Evolutionary conservation across 2,888 invertebrate genomes (phyloP), one percentile per base, ranked within the genome.

Genomic region (Eledona agricola): DNA sequence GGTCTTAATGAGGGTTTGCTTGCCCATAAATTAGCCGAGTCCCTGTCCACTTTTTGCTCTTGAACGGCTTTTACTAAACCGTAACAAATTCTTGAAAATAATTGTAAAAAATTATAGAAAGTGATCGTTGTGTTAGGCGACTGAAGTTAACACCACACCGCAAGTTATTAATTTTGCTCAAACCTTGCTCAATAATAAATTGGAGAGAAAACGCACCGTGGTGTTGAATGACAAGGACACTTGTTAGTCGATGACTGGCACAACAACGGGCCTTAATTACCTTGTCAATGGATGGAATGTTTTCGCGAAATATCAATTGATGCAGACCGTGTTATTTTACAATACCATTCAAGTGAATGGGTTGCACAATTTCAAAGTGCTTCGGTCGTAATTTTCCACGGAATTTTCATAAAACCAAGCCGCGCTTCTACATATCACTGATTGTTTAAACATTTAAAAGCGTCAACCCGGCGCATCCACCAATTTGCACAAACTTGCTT

Each of bases 211-310:
- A 46, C 34, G 22, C 26, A 38, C 34, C 52, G 46, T 25, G 34
- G 49, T 47, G 37, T 34, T 53, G 53, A 49, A 34, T 53, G 53
- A 42, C 53, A 53, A 53, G 53, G 53, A 49, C 53, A 53, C 53
- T 53, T 49, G 53, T 53, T 53, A 42, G 35, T 35, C 49, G 35
- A 35, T 49, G 49, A 53, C 42, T 49, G 40, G 31, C 40, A 16
- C 26, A 52, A 52, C 45, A 52, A 52, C 52, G 40, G 34, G 46
- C 46, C 38, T 37, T 52, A 45, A 52, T 52, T 52, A 52, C 38
- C 46, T 52, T 52, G 52, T 52, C 52, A 52, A 32, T 52, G 25
- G 23, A 10, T 16, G 52, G 46, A 38, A 46, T 45, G 38, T 40
- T 46, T 46, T 31, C 17, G 9, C 20, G 26, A 37, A 31, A 29